Conservation (phyloP, 2,113 vertebrate genomes). For the Elaphurus davidianus region DNA sequence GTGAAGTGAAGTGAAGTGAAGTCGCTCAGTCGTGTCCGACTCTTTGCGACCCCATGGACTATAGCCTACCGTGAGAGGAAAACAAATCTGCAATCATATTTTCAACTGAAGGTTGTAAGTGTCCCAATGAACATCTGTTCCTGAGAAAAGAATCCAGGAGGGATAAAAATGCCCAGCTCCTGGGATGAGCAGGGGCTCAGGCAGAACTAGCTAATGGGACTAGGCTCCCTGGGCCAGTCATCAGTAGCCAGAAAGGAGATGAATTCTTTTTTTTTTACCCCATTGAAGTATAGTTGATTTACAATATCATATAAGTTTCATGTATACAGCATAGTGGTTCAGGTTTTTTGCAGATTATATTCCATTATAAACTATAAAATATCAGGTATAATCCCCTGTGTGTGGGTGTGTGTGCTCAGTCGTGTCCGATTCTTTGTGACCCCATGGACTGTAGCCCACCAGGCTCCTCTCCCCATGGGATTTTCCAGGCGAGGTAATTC, state of each 20-base stretch:
- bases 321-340: not conserved
- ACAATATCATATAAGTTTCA: not conserved
- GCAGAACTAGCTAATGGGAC: not conserved
- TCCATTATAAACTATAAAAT: not conserved
- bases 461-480: not conserved
- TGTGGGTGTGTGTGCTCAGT: not conserved
- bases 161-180: not conserved
- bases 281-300: not conserved
- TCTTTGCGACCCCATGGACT: no score
- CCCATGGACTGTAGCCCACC: not conserved
- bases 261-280: not conserved
- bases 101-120: not conserved
- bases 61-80: not conserved
- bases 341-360: not conserved
- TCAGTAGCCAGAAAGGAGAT: not conserved
- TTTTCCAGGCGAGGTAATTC: not conserved
- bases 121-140: not conserved
- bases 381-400: not conserved
- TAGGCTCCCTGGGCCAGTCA: not conserved
- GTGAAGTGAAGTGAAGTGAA: no score
- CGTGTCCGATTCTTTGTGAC: not conserved
- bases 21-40: no score
- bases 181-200: fast-evolving
- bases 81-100: not conserved
- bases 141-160: not conserved